Percentiles rank a stretch among this genome's conserved stretches.
These are phyloP conservation scores for Cyclophora punctaria DNA, from an alignment of 2,888 invertebrate species.

Conservation along the genomic window DNA sequence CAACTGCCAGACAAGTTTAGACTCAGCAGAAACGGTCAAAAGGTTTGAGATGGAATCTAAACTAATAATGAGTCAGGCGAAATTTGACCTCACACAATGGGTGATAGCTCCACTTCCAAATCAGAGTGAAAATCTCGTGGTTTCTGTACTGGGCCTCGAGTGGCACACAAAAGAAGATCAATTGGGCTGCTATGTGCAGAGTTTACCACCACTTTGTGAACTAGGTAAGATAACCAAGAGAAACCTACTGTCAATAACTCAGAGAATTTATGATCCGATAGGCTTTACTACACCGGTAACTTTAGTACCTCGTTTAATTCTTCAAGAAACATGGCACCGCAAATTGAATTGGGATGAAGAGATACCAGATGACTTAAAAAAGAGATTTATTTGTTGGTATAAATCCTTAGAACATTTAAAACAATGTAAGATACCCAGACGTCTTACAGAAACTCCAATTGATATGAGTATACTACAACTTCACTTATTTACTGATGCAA, in stretches of 20 bases:
- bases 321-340: not conserved
- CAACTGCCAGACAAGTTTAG: conserved; percentile 2
- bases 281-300: not conserved
- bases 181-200: not conserved
- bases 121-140: not conserved
- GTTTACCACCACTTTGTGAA: not conserved
- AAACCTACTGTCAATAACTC: not conserved
- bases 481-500: not conserved
- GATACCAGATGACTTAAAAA: not conserved
- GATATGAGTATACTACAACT: not conserved
- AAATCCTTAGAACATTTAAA: not conserved
- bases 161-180: conserved; percentile 1
- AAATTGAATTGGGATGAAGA: not conserved
- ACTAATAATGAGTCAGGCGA: conserved; percentile 2
- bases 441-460: not conserved
- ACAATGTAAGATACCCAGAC: not conserved
- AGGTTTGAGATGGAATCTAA: conserved; percentile 1
- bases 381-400: not conserved
- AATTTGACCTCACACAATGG: conserved; percentile 3
- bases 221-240: not conserved
- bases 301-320: not conserved
- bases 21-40: not conserved
- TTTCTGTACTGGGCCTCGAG: conserved; percentile 2
- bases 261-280: not conserved
- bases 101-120: not conserved